Evolutionary conservation across 2,113 vertebrate species (phyloP).

Genomic region (Haliaeetus leucogaster): DNA sequence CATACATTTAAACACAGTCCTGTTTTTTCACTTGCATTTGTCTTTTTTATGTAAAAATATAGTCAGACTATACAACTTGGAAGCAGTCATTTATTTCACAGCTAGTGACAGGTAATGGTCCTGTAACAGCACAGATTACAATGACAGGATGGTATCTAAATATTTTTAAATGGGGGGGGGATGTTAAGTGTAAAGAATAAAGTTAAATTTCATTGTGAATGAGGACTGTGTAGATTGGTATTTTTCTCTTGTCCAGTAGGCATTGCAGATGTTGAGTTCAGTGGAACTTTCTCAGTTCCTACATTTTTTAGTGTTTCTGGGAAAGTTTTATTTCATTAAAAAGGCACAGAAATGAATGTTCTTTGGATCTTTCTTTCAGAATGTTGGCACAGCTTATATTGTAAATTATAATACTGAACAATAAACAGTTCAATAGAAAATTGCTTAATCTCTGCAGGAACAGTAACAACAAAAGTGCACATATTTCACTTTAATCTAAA

Average conservation of each 20-base stretch:
- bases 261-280: background rate
- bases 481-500: background rate
- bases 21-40: slow-evolving; percentile 1
- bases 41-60: slow-evolving; percentile 45
- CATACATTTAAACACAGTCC: slow-evolving; percentile 20
- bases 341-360: background rate
- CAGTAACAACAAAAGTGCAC: background rate
- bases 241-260: background rate
- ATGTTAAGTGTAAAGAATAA: background rate
- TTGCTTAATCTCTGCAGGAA: background rate
- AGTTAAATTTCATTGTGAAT: background rate
- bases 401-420: background rate
- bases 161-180: background rate
- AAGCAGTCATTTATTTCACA: slow-evolving; percentile 27
- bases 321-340: background rate
- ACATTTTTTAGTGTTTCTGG: background rate
- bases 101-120: background rate
- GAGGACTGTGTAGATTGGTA: background rate
- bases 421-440: background rate
- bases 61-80: background rate
- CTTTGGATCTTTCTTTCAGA: background rate
- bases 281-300: background rate
- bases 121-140: background rate
- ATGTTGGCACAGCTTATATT: background rate
- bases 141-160: background rate